Base-by-base conservation (phyloP, 1,140 invertebrate species). In the Anastatus disparis region DNA sequence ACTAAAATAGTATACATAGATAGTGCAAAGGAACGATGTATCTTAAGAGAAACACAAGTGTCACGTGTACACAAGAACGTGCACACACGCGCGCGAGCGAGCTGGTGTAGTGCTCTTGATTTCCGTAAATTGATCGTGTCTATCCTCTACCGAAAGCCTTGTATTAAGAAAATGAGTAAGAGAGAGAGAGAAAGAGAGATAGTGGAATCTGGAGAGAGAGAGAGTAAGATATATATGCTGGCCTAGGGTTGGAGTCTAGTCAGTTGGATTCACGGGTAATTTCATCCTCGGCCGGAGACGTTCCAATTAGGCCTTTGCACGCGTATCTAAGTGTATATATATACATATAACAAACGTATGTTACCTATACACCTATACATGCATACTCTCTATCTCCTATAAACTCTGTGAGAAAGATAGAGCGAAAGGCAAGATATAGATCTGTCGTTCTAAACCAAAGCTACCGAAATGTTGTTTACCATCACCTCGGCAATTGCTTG, bases 261-360 rank as follows among this genome's bases (percentile, higher is more conserved):
- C 59, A n/a, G n/a, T 20, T 24, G 52, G 63, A 66, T 66, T 66
- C 52, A 66, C 63, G 63, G 63, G 50, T 66, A 66, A 66, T 66
- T 66, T 66, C 48, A 66, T 66, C 52, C 63, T 66, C 63, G 50
- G n/a, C 50, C 35, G 63, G 48, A 66, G 63, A 66, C 63, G 38
- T 55, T n/a, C 38, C 63, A 66, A 66, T 66, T 66, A 66, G 63
- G 15, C 65, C 53, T 48, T 17, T 31, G 62, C 24, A 13, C 24
- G 48, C 12, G 22, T 10, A 27, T 27, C 9, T 27, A 26, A 15
- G 46, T 24, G 20, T 24, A 20, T 48, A 20, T 20, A 26, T 29
- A 26, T 29, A 26, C 15, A 13, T 26, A 22, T 6, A n/a, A 26
- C 50, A n/a, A n/a, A n/a, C n/a, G n/a, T 13, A 17, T n/a, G n/a